A percentile compares a stretch with the other conserved stretches of the same genome.
Conservation (phyloP, 2,797 vertebrate species). For the Melanotaenia maccullochi region DNA sequence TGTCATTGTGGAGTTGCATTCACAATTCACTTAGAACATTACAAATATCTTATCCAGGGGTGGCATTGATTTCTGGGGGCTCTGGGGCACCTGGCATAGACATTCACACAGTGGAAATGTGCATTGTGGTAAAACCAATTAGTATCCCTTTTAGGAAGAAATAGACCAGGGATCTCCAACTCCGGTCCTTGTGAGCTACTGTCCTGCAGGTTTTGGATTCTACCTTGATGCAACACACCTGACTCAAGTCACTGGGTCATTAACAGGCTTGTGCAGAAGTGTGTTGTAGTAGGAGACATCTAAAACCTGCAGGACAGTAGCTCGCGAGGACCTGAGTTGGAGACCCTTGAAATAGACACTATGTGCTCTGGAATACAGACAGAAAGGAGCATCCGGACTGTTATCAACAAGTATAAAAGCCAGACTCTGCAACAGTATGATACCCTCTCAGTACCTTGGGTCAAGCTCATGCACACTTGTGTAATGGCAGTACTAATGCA, state of each 20-base stretch:
- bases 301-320: too few species aligned
- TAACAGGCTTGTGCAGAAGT: too few species aligned
- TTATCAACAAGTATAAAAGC: not conserved
- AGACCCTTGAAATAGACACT: not conserved
- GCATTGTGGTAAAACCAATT: not conserved
- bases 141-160: not conserved
- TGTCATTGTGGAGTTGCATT: not conserved
- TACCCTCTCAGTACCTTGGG: not conserved
- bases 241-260: too few species aligned
- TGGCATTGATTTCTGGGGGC: not conserved
- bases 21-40: not conserved
- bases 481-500: not conserved
- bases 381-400: not conserved
- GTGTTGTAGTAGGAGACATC: too few species aligned
- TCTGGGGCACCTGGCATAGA: not conserved
- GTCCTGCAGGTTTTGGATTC: too few species aligned
- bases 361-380: not conserved
- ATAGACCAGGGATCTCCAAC: not conserved
- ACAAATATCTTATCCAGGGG: not conserved
- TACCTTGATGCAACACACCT: too few species aligned
- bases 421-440: not conserved
- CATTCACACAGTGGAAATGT: not conserved
- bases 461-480: not conserved
- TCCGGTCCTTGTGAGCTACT: too few species aligned
- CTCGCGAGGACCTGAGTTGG: too few species aligned